Conservation (phyloP, 2,888 invertebrate genomes). For the Petrolisthes manimaculis region DNA sequence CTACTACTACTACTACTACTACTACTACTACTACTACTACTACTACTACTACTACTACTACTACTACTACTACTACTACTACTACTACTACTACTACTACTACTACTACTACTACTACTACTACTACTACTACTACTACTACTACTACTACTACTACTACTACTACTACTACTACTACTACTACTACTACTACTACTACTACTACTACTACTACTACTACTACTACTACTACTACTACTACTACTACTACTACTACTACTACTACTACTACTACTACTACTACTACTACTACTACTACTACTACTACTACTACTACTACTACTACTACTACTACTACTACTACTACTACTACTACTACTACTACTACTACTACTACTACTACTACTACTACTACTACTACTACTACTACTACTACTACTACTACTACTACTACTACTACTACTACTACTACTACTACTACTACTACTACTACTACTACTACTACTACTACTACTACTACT, state of each 20-base stretch:
- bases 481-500: constrained; percentile 3
- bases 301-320: background rate
- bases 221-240: background rate
- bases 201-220: constrained; percentile 3
- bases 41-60: constrained; percentile 3
- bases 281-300: constrained; percentile 3
- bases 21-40: constrained; percentile 3
- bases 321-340: background rate
- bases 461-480: background rate
- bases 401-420: background rate
- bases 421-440: constrained; percentile 3
- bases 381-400: background rate
- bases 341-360: background rate
- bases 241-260: background rate
- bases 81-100: background rate
- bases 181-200: constrained; percentile 3
- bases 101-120: background rate
- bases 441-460: constrained; percentile 3
- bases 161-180: constrained; percentile 3
- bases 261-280: constrained; percentile 3
- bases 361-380: background rate
- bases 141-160: background rate
- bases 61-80: background rate
- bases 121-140: background rate
- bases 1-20: constrained; percentile 3